These are phyloP conservation scores for Drosophila gunungcola DNA, from an alignment of 1,140 invertebrate species.

Conservation along the genomic window DNA sequence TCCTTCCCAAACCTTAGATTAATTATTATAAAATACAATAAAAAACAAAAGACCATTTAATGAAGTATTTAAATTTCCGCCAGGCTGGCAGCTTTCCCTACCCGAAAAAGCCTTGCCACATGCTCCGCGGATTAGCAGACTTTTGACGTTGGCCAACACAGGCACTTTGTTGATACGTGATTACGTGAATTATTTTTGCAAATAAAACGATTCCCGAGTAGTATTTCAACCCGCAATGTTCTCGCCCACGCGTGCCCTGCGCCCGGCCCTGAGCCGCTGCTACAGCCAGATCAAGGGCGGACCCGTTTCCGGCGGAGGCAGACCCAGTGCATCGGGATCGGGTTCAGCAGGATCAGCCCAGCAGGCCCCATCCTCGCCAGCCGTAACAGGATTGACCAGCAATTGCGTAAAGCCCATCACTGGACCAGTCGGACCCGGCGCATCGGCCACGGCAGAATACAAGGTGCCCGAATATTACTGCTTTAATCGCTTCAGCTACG, in stretches of 20 bases:
- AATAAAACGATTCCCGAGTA: constrained; percentile 20
- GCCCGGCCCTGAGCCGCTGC: constrained; percentile 52
- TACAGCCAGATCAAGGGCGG: constrained; percentile 69
- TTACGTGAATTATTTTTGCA: constrained; percentile 76
- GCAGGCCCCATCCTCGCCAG: constrained; percentile 83
- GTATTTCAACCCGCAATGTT: constrained; percentile 76
- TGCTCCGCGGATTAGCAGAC: neutral
- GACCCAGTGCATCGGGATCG: constrained; percentile 16
- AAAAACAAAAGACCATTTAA: neutral
- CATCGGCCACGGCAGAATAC: constrained; percentile 90
- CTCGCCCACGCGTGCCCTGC: constrained; percentile 26
- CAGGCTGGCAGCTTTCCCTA: neutral
- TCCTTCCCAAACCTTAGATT: no score
- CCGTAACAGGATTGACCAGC: constrained; percentile 86
- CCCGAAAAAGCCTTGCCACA: neutral
- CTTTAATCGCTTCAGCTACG: constrained; percentile 91
- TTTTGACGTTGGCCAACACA: constrained; percentile 14
- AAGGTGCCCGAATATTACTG: constrained; percentile 95
- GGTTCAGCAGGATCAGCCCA: neutral
- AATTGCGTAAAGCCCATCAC: constrained; percentile 87
- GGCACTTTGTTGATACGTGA: constrained; percentile 46
- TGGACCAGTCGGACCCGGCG: constrained; percentile 89
- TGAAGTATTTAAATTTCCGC: neutral
- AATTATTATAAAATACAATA: neutral
- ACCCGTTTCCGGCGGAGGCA: constrained; percentile 22